A percentile compares a stretch with the other conserved stretches of the same genome.
Evolutionary conservation across 2,113 vertebrate genomes (phyloP).

Genomic region (Vulpes ferrilata): DNA sequence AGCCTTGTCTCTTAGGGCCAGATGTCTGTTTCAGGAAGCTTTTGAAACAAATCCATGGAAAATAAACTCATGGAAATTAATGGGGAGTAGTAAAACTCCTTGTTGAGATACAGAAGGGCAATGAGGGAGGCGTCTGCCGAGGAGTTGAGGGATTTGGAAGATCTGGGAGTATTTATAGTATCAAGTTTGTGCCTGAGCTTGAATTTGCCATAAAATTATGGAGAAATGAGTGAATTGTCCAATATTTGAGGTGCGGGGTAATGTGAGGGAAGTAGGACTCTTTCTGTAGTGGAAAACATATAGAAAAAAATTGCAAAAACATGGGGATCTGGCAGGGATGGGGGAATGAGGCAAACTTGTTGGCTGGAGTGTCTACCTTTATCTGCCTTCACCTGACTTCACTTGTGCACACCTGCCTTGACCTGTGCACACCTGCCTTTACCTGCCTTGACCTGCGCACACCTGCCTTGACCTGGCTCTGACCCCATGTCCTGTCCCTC

Average conservation of each 20-base stretch:
- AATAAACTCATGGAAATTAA: not conserved
- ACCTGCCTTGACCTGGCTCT: not conserved
- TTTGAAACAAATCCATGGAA: not conserved
- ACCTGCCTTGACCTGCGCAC: not conserved
- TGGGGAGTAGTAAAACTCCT: not conserved
- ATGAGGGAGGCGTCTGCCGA: accelerated
- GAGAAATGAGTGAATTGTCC: not conserved
- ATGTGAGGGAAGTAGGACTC: accelerated
- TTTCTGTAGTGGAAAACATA: not conserved
- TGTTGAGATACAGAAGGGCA: not conserved
- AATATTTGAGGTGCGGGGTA: not conserved
- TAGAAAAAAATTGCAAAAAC: not conserved
- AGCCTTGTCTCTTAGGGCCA: not conserved
- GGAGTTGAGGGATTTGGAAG: not conserved
- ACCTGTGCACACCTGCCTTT: not conserved
- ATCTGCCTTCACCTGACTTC: not conserved
- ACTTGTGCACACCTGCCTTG: not conserved
- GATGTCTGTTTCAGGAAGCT: not conserved
- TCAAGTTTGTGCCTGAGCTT: not conserved
- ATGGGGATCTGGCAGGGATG: not conserved
- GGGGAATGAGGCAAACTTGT: not conserved
- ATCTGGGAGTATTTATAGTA: accelerated
- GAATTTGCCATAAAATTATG: not conserved
- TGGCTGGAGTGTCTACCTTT: not conserved
- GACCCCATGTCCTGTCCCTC: not conserved